Percentiles rank a stretch among this genome's conserved stretches.
phyloP scores from a whole-genome alignment of 2,888 invertebrate species.

The Pachydiplax longipennis region DNA sequence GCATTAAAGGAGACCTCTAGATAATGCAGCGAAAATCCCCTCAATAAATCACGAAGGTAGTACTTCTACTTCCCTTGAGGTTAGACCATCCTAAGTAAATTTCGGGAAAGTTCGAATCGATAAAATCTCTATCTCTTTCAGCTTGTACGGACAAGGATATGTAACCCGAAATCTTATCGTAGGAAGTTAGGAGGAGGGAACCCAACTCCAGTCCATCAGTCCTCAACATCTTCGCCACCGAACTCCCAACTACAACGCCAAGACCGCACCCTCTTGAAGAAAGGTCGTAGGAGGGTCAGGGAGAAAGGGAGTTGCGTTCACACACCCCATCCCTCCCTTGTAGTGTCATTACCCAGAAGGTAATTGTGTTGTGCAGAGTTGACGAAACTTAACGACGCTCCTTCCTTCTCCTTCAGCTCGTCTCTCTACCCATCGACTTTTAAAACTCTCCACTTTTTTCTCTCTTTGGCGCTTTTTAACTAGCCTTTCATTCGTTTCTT shows the following conservation, averaged over 20 bases:
- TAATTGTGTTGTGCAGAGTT: conserved; percentile 14
- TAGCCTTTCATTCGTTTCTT: too few species aligned
- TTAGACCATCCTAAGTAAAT: too few species aligned
- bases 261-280: not conserved
- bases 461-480: too few species aligned
- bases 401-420: not conserved
- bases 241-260: not conserved
- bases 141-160: too few species aligned
- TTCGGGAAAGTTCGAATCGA: too few species aligned
- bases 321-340: not conserved
- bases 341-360: not conserved
- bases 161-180: too few species aligned
- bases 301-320: not conserved
- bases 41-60: too few species aligned
- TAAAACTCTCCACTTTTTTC: too few species aligned
- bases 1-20: too few species aligned
- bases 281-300: not conserved
- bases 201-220: not conserved
- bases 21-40: too few species aligned
- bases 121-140: too few species aligned
- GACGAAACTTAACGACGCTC: not conserved
- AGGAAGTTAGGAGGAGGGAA: not conserved
- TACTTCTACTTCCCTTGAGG: too few species aligned
- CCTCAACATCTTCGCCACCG: not conserved
- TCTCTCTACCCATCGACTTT: not conserved